Evolutionary conservation across 2,888 invertebrate genomes (phyloP).

Genomic region (Tachina fera): DNA sequence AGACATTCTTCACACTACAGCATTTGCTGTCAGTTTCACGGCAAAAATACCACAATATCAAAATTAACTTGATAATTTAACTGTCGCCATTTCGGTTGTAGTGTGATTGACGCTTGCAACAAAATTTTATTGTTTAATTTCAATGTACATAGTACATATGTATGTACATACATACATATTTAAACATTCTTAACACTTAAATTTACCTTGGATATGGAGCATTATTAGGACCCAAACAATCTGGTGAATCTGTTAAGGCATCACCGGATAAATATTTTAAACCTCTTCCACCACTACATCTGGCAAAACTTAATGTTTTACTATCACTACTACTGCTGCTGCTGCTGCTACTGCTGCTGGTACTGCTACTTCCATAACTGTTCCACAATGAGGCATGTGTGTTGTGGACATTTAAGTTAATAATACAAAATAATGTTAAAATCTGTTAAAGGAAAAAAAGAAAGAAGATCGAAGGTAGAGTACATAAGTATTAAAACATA

Average conservation of each 20-base stretch:
- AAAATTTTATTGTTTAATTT: background rate
- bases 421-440: conserved; percentile 79
- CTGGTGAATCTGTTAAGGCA: conserved; percentile 89
- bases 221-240: conserved; percentile 93
- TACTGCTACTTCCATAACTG: conserved; percentile 73
- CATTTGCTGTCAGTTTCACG: too few relatives aligned
- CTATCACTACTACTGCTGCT: conserved; percentile 70
- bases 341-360: conserved; percentile 30
- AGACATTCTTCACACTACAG: too few relatives aligned
- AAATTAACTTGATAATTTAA: too few relatives aligned
- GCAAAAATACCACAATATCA: too few relatives aligned
- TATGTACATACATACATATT: background rate
- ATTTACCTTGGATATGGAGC: conserved; percentile 91
- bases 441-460: conserved; percentile 74
- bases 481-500: background rate
- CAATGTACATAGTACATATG: too few relatives aligned
- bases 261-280: conserved; percentile 95
- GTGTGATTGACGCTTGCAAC: too few relatives aligned
- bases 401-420: conserved; percentile 73
- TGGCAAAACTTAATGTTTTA: conserved; percentile 72
- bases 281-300: conserved; percentile 85
- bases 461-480: background rate
- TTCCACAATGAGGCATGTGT: conserved; percentile 81
- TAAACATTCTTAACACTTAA: background rate
- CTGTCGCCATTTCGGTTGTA: too few relatives aligned